These are phyloP conservation scores for Escarpia spicata DNA, from an alignment of 2,888 invertebrate species.

Conservation along the genomic window DNA sequence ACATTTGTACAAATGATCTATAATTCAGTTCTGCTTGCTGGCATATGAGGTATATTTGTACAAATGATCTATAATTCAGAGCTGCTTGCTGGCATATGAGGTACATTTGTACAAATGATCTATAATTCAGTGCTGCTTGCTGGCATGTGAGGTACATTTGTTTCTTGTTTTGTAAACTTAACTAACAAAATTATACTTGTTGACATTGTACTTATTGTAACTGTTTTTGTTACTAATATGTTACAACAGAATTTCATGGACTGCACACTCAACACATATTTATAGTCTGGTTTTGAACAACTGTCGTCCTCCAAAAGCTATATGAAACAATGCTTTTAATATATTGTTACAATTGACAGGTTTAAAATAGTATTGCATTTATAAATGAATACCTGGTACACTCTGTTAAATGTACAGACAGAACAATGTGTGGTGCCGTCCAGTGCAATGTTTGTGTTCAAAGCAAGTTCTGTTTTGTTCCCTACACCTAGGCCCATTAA, in stretches of 20 bases:
- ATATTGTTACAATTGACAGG: background rate
- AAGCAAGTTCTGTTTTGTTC: background rate
- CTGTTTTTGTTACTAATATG: conserved; percentile 13
- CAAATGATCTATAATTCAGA: background rate
- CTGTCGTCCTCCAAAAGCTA: background rate
- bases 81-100: background rate
- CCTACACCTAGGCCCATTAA: background rate
- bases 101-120: background rate
- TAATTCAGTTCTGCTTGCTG: background rate
- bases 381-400: background rate
- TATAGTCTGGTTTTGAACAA: background rate
- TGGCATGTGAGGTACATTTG: background rate
- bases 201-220: background rate
- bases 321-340: background rate
- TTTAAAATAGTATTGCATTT: background rate
- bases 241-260: conserved; percentile 14
- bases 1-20: background rate
- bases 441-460: conserved; percentile 8
- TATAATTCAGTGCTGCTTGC: background rate
- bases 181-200: background rate
- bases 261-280: background rate
- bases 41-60: background rate
- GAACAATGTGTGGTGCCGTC: background rate
- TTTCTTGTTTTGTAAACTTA: background rate
- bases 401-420: conserved; percentile 1